Base-by-base conservation (phyloP, 2,888 invertebrate genomes). In the Merodon equestris region DNA sequence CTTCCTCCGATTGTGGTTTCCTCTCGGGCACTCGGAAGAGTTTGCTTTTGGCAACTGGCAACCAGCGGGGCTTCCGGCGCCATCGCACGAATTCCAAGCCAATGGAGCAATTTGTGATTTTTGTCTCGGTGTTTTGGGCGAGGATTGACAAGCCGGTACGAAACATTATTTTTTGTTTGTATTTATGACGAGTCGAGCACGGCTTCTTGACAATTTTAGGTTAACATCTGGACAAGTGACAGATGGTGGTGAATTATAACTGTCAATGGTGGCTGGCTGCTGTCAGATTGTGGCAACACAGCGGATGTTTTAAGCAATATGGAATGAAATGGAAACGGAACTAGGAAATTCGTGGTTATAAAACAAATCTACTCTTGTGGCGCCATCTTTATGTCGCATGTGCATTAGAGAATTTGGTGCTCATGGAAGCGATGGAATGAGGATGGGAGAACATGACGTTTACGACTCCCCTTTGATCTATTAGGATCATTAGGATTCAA, bases 21-120 rank as follows among this genome's bases (percentile, higher is more conserved):
- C 91, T 91, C 83, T 90, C 89, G 0, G 94, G 93, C 73, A 96
- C 91, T 82, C 92, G 91, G 88, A 92, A 96, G 53, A 94, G 82
- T 90, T 96, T 96, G 83, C 92, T 93, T 89, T 94, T 95, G 0
- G 96, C 96, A 12, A 92, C 92, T 1, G 95, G 94, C 51, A 95
- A 67, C 95, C 95, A 95, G 79, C 93, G 90, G 0, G 96, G 96
- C 88, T 96, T 96, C 82, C 94, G 90, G 71, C 89, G 88, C 91
- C 91, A 92, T 83, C 93, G 89, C 7, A 92, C 88, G 58, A 88
- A 87, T 68, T 88, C 87, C 56, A 88, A 61, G 0, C 86, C 84
- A 42, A 86, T 85, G 1, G 83, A 83, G 1, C 84, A 84, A 60
- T 83, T 85, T 4, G 86, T 85, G 1, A 83, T 82, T 83, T 87